phyloP scores from a whole-genome alignment of 2,113 vertebrate genomes.

The Zapus hudsonius region DNA sequence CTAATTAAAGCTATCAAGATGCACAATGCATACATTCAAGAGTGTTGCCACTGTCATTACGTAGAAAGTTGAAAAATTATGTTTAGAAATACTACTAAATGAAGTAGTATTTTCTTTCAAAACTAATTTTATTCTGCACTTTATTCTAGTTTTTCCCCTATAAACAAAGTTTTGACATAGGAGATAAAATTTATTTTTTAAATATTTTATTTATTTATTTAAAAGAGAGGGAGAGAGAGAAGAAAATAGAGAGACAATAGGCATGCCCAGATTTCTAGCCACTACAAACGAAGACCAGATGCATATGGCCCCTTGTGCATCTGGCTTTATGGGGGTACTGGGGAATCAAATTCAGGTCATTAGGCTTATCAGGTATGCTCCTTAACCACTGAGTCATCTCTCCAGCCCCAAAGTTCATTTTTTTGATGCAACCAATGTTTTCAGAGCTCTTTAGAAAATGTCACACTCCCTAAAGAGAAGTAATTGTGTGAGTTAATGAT shows the following conservation, averaged over 20 bases:
- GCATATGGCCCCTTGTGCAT: too few species aligned
- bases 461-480: constrained; percentile 30
- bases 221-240: too few species aligned
- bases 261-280: too few species aligned
- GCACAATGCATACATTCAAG: not conserved
- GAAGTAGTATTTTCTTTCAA: constrained; percentile 29
- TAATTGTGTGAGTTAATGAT: not conserved
- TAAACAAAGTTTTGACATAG: constrained; percentile 1
- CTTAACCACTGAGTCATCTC: too few species aligned
- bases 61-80: constrained; percentile 7
- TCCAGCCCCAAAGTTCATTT: too few species aligned
- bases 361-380: too few species aligned
- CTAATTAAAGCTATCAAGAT: not conserved
- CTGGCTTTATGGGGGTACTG: too few species aligned
- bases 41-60: not conserved
- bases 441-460: constrained; percentile 46
- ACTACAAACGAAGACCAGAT: too few species aligned
- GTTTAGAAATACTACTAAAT: constrained; percentile 1
- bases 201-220: too few species aligned
- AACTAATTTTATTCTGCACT: not conserved
- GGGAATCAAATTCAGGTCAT: too few species aligned
- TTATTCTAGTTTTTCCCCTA: not conserved
- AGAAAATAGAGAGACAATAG: too few species aligned
- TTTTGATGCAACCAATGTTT: constrained; percentile 16
- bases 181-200: constrained; percentile 32